Percentiles rank a stretch among this genome's conserved stretches.
Conservation (phyloP, 2,888 invertebrate species). For the Macaria liturata region DNA sequence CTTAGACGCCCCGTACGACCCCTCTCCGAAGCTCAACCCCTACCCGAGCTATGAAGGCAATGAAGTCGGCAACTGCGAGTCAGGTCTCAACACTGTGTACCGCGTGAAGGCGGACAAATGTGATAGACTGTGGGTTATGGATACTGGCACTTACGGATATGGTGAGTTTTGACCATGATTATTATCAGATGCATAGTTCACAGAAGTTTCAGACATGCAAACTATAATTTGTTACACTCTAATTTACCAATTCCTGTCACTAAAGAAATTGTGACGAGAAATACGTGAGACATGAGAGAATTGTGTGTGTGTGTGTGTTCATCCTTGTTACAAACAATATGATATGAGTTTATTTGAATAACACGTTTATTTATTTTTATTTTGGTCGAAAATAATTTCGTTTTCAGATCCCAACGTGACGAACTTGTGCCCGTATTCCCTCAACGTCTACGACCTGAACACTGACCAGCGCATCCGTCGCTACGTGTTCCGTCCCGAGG, state of each 20-base stretch:
- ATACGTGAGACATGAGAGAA: too few species aligned
- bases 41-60: conserved; percentile 91
- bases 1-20: conserved; percentile 84
- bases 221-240: too few species aligned
- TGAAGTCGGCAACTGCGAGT: conserved; percentile 89
- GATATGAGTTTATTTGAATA: not conserved
- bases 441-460: conserved; percentile 90
- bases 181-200: too few species aligned
- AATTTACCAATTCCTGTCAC: too few species aligned
- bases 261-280: too few species aligned
- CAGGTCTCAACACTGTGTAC: conserved; percentile 90
- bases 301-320: too few species aligned
- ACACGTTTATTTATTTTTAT: not conserved
- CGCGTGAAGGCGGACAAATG: conserved; percentile 91
- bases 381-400: not conserved
- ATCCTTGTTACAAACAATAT: too few species aligned
- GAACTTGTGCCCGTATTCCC: conserved; percentile 90
- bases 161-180: too few species aligned
- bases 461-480: conserved; percentile 88
- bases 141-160: conserved; percentile 92
- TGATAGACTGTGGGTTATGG: conserved; percentile 92
- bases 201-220: too few species aligned
- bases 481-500: conserved; percentile 87
- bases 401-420: conserved; percentile 78
- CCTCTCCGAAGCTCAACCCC: conserved; percentile 90